Percentiles rank a stretch among this genome's conserved stretches.
Conservation (phyloP, 1,140 invertebrate species). For the Penaeus japonicus region DNA sequence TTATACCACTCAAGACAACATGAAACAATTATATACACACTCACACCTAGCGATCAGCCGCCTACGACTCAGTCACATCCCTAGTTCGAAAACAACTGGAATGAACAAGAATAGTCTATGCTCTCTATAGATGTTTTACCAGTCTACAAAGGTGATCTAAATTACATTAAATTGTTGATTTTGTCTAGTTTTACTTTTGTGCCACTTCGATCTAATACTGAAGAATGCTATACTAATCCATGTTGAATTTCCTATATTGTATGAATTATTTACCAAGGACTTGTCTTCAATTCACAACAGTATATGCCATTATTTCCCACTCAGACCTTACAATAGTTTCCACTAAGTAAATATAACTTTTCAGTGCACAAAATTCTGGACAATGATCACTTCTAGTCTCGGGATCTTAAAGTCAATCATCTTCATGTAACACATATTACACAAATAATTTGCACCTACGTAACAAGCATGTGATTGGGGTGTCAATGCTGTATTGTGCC, state of each 20-base stretch:
- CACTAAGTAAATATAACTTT: not conserved
- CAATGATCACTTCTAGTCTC: conserved; percentile 11
- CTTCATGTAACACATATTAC: conserved; percentile 21
- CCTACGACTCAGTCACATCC: conserved; percentile 42
- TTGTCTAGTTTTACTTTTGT: conserved; percentile 52
- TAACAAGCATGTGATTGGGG: not conserved
- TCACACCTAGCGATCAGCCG: conserved; percentile 47
- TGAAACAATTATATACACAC: conserved; percentile 55
- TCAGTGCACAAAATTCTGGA: conserved; percentile 4
- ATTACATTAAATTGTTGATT: conserved; percentile 52
- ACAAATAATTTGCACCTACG: conserved; percentile 26
- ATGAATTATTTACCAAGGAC: conserved; percentile 22
- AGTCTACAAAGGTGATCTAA: conserved; percentile 54
- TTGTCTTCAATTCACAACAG: conserved; percentile 31
- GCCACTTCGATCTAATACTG: conserved; percentile 55
- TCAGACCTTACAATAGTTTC: conserved; percentile 10
- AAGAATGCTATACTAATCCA: conserved; percentile 51
- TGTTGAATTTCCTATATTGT: conserved; percentile 44
- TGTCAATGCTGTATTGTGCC: too few species aligned
- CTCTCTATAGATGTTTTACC: conserved; percentile 42
- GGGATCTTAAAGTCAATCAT: not conserved
- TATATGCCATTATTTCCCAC: conserved; percentile 17
- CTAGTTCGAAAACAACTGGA: conserved; percentile 52
- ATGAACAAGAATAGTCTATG: conserved; percentile 48
- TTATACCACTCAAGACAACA: conserved; percentile 51